Evolutionary conservation across 2,113 vertebrate species (phyloP).

Genomic region (Nematolebias whitei): DNA sequence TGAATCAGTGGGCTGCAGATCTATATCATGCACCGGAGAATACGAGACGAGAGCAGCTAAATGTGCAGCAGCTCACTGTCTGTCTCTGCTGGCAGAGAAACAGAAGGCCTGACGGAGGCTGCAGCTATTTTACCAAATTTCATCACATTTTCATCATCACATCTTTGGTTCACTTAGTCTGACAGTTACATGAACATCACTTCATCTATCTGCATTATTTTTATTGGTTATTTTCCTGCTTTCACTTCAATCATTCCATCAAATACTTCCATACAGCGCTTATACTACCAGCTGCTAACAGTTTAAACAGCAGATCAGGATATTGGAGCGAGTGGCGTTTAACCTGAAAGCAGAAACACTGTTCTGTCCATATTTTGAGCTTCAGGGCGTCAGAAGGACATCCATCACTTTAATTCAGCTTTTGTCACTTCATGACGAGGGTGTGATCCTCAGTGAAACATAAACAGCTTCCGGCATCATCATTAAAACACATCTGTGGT

Average conservation of each 20-base stretch:
- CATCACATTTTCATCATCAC: slow-evolving; percentile 22
- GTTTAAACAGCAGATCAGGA: too few species aligned
- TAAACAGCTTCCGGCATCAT: slow-evolving; percentile 33
- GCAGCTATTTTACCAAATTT: slow-evolving; percentile 7
- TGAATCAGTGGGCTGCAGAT: slow-evolving; percentile 52
- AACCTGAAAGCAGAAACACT: too few species aligned
- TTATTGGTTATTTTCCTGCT: too few species aligned
- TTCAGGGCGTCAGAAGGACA: slow-evolving; percentile 28
- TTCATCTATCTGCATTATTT: slow-evolving; percentile 8
- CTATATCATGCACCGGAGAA: slow-evolving; percentile 26
- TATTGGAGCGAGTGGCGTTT: too few species aligned
- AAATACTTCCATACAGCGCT: too few species aligned
- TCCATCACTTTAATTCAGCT: slow-evolving; percentile 42
- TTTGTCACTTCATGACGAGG: slow-evolving; percentile 32
- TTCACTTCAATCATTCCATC: too few species aligned
- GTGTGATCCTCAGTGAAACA: slow-evolving; percentile 37
- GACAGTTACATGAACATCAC: slow-evolving; percentile 10
- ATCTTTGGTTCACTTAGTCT: neutral
- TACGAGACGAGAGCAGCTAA: slow-evolving; percentile 19
- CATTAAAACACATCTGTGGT: slow-evolving; percentile 42
- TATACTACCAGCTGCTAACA: too few species aligned
- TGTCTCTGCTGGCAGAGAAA: slow-evolving; percentile 44
- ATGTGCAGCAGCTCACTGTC: slow-evolving; percentile 29
- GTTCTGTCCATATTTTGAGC: neutral
- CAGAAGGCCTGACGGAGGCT: slow-evolving; percentile 18